Conservation (phyloP, 1,140 invertebrate genomes). For the Trypoxylus dichotomus region DNA sequence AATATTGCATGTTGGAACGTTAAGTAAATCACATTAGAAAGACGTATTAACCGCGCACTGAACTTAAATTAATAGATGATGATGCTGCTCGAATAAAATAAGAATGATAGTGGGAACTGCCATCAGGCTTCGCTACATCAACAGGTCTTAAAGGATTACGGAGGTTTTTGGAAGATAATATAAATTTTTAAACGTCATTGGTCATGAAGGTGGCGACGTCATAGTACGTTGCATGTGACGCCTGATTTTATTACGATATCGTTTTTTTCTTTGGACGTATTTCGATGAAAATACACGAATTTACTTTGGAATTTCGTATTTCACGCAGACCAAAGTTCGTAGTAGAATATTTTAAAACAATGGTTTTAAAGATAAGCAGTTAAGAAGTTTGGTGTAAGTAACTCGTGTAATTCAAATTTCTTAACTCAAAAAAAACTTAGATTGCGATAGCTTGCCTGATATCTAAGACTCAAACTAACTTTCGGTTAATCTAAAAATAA, state of each 20-base stretch:
- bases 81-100: neutral
- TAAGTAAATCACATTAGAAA: neutral
- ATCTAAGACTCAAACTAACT: neutral
- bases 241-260: neutral
- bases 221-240: neutral
- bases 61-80: neutral
- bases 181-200: neutral
- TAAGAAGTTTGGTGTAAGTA: too few relatives aligned
- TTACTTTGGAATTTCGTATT: too few relatives aligned
- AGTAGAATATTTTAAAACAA: too few relatives aligned
- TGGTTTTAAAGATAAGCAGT: too few relatives aligned
- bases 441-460: too few relatives aligned
- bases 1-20: neutral
- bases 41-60: neutral
- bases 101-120: neutral
- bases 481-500: neutral
- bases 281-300: too few relatives aligned
- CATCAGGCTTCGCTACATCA: too few relatives aligned
- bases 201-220: neutral
- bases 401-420: too few relatives aligned
- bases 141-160: neutral
- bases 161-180: neutral
- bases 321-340: too few relatives aligned
- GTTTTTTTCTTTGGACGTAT: neutral
- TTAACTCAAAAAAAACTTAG: too few relatives aligned